A percentile compares a stretch with the other conserved stretches of the same genome.
Evolutionary conservation across 2,113 vertebrate genomes (phyloP).

Genomic region (Lepisosteus oculatus): DNA sequence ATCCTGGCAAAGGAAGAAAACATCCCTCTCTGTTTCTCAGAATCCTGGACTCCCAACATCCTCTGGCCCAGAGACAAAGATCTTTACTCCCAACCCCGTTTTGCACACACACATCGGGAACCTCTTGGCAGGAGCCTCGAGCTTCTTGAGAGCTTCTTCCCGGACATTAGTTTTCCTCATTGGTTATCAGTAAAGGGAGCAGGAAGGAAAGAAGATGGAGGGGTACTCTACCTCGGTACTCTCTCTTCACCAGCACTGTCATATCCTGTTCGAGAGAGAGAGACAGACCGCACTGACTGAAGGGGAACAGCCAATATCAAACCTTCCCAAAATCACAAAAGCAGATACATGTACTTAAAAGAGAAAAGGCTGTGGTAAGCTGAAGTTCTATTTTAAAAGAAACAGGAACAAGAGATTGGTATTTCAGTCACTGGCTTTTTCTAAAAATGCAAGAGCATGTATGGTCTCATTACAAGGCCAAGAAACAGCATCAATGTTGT

Average conservation of each 20-base stretch:
- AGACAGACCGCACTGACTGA: neutral
- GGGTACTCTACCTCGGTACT: conserved; percentile 80
- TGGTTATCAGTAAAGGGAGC: neutral
- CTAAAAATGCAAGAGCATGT: no score
- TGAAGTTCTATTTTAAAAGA: no score
- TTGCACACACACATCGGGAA: no score
- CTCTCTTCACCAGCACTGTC: conserved; percentile 72
- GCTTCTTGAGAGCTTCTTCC: neutral
- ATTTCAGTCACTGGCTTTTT: no score
- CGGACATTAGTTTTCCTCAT: neutral
- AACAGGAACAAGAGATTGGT: no score
- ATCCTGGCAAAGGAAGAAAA: neutral
- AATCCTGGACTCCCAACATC: conserved; percentile 9
- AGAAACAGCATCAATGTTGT: no score
- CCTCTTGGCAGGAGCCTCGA: no score
- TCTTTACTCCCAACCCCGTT: conserved; percentile 14
- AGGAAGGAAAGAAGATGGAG: conserved; percentile 9
- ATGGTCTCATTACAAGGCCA: no score
- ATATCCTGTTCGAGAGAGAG: conserved; percentile 74
- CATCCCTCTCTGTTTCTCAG: conserved; percentile 34
- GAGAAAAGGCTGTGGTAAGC: no score
- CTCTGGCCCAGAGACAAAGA: conserved; percentile 11
- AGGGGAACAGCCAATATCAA: no score
- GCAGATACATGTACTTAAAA: no score
- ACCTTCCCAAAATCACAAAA: no score